Evolutionary conservation across 1,140 invertebrate species (phyloP), one percentile per base, ranked within the genome.

Genomic region (Glossosoma conforme): DNA sequence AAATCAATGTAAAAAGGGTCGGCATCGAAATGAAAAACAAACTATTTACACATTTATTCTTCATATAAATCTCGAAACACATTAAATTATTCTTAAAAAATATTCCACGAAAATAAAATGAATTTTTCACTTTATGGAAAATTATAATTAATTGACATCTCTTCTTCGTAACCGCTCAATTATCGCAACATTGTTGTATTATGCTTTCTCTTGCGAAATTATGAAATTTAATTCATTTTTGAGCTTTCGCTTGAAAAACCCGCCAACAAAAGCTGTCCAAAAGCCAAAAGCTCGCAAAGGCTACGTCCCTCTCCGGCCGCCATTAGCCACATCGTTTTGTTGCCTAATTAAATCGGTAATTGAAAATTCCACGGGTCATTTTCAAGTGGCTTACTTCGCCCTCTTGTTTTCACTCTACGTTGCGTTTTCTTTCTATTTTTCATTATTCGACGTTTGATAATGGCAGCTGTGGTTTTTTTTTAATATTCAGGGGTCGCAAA

Each of bases 281-380:
- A 24, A 11, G 40, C 22, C 40, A 28, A 25, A 38, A 38, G 36
- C 20, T 19, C 18, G 17, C 21, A 14, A 42, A 20, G 40, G 21
- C 3, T 47, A 17, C 22, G n/a, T 45, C 14, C 28, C 5, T 50
- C 33, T 50, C 35, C 44, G 44, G 44, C 44, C 49, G 44, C 44
- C 49, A 52, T 52, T 52, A 52, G 40, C 32, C 33, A 25, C 28
- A 32, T 44, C 49, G 49, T 52, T 52, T 52, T 52, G 49, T 44
- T 52, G 49, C 42, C 49, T 52, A 52, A 52, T 52, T 52, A 52
- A 44, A 42, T 42, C 20, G 22, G 18, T 52, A 52, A 52, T 52
- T 44, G 49, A 52, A 52, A 52, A 52, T 44, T 52, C 42, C 33
- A 36, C 25, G 49, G 44, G 49, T 44, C 42, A 52, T 52, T 44